These are phyloP conservation scores for Brachycybe producta DNA, from an alignment of 2,888 invertebrate species.

Conservation along the genomic window DNA sequence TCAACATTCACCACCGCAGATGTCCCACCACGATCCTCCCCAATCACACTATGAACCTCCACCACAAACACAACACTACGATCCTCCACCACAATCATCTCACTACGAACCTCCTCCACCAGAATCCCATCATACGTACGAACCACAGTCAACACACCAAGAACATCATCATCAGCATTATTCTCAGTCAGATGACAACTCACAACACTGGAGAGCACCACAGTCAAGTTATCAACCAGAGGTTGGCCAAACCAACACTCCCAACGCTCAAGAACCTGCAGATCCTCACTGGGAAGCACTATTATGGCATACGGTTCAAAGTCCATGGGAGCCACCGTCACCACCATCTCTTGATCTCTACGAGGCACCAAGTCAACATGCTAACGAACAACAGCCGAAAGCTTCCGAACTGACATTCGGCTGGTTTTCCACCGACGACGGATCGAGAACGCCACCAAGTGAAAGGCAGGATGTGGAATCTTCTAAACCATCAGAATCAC, in stretches of 20 bases:
- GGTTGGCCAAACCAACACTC: not conserved
- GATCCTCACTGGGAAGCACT: constrained; percentile 16
- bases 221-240: not conserved
- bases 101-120: not conserved
- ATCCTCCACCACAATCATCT: not conserved
- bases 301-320: constrained; percentile 12
- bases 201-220: not conserved
- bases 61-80: not conserved
- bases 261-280: constrained; percentile 1
- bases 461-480: not conserved
- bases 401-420: not conserved
- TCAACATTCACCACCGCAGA: not conserved
- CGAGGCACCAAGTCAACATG: not conserved
- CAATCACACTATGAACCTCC: not conserved
- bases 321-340: constrained; percentile 10
- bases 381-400: not conserved
- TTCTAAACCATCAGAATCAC: not conserved
- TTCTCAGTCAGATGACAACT: not conserved
- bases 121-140: not conserved
- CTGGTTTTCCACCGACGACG: constrained; percentile 9
- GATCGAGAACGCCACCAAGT: not conserved
- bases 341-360: not conserved
- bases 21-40: not conserved
- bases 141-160: not conserved
- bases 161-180: not conserved